Percentiles rank a stretch among this genome's conserved stretches.
Conservation (phyloP, 2,113 vertebrate genomes). For the Platanista minor region DNA sequence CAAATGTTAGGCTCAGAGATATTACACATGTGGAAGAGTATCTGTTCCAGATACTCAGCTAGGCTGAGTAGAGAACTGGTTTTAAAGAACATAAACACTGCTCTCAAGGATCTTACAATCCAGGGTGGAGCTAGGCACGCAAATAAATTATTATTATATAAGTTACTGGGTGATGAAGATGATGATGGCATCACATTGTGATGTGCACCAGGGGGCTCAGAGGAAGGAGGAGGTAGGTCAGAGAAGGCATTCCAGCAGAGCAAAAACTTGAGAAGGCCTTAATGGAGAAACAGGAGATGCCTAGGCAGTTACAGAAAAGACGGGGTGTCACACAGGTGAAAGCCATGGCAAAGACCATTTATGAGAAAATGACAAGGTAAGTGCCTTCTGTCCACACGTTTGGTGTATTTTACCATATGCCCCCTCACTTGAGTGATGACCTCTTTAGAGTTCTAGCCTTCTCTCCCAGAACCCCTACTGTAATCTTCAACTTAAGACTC, state of each 20-base stretch:
- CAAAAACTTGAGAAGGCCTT: neutral
- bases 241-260: neutral
- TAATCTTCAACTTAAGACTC: neutral
- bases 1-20: neutral
- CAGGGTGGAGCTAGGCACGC: neutral
- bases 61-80: neutral
- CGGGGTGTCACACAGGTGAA: fast-evolving
- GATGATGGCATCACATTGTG: neutral
- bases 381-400: neutral
- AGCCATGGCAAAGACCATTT: neutral
- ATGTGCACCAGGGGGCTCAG: neutral
- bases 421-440: neutral
- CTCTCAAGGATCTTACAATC: neutral
- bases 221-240: neutral
- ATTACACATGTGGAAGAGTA: no score
- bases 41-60: neutral
- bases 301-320: neutral
- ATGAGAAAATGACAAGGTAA: neutral
- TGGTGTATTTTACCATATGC: neutral
- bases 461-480: neutral
- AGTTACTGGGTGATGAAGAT: neutral
- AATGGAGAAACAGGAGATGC: neutral
- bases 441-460: neutral
- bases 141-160: neutral
- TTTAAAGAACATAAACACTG: neutral